phyloP scores from a whole-genome alignment of 2,113 vertebrate species.

The Paracyprichromis sp. region DNA sequence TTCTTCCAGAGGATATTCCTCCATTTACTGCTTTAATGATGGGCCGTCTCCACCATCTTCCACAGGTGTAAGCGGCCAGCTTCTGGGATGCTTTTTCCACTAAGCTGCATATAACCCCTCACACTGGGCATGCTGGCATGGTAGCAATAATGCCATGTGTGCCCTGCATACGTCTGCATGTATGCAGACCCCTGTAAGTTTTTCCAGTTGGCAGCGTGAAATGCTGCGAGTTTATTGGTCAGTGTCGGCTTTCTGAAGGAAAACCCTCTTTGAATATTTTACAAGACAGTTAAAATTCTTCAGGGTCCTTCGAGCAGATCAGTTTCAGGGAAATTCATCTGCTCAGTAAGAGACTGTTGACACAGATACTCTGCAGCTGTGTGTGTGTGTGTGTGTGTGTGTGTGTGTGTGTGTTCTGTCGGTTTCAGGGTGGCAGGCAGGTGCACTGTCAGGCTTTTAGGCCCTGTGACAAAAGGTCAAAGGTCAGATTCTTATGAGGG shows the following conservation, averaged over 20 bases:
- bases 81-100: not conserved
- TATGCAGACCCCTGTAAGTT: not conserved
- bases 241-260: conserved; percentile 39
- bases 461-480: not conserved
- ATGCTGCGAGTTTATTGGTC: conserved; percentile 8
- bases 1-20: not conserved
- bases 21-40: not conserved
- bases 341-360: not conserved
- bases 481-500: not conserved
- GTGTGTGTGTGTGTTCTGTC: conserved; percentile 2
- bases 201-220: conserved; percentile 20
- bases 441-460: conserved; percentile 2
- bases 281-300: conserved; percentile 51
- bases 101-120: not conserved
- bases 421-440: not conserved
- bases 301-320: conserved; percentile 1
- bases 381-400: conserved; percentile 16
- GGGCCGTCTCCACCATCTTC: not conserved
- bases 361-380: conserved; percentile 3
- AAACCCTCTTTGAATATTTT: conserved; percentile 41
- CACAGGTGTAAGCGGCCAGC: not conserved
- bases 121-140: not conserved
- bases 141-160: not conserved
- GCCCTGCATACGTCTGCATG: not conserved
- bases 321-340: not conserved